Percentiles rank a stretch among this genome's conserved stretches.
These are phyloP conservation scores for Melieria picta DNA, from an alignment of 2,888 invertebrate species.

Conservation along the genomic window DNA sequence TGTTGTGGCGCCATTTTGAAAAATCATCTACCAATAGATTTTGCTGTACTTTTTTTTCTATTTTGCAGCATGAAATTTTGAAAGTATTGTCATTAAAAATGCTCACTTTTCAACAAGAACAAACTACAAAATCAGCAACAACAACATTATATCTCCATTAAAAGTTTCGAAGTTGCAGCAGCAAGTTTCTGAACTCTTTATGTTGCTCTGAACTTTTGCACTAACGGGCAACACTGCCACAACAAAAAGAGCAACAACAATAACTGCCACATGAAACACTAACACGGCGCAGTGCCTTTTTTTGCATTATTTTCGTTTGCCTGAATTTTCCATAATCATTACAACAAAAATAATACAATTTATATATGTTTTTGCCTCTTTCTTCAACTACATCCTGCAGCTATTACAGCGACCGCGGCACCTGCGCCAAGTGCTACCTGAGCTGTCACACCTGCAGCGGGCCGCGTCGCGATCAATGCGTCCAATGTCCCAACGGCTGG, in stretches of 20 bases:
- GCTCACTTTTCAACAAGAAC: neutral
- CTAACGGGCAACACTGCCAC: constrained; percentile 11
- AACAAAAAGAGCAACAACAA: constrained; percentile 6
- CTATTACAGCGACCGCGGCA: constrained; percentile 86
- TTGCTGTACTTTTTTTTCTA: neutral
- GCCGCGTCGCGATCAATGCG: constrained; percentile 85
- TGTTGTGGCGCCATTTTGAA: too few relatives aligned
- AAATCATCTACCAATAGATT: neutral
- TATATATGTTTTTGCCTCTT: constrained; percentile 21
- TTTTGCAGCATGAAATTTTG: neutral
- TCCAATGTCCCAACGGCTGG: constrained; percentile 83
- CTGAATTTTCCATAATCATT: neutral
- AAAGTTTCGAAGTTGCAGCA: constrained; percentile 31
- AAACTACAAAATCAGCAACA: neutral
- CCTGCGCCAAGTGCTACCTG: constrained; percentile 84
- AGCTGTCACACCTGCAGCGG: constrained; percentile 88
- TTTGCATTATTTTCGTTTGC: neutral
- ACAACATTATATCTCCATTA: constrained; percentile 19
- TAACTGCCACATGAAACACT: neutral
- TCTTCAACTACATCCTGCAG: constrained; percentile 66
- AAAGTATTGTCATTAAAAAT: constrained; percentile 13
- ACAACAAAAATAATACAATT: constrained; percentile 15
- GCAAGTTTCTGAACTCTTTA: neutral
- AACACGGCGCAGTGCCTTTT: too few relatives aligned
- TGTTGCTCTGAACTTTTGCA: constrained; percentile 11